Percentiles rank a stretch among this genome's conserved stretches.
These are phyloP conservation scores for Ischnus inquisitorius DNA, from an alignment of 2,888 invertebrate genomes.

Conservation along the genomic window DNA sequence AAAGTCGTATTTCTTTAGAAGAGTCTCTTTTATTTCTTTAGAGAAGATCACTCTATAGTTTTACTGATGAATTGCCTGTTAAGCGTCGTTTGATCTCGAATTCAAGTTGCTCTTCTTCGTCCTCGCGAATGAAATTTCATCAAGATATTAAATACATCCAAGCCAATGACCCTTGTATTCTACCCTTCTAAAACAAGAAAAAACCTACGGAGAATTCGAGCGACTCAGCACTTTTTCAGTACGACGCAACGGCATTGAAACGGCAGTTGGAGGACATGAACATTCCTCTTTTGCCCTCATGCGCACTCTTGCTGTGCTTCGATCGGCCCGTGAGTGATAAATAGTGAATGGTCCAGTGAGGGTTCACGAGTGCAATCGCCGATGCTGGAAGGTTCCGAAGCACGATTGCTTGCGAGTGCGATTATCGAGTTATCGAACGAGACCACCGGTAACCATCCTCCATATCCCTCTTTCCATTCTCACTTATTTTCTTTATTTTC, in stretches of 20 bases:
- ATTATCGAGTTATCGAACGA: constrained; percentile 69
- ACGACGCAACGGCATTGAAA: constrained; percentile 24
- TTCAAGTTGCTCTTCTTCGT: constrained; percentile 63
- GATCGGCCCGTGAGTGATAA: constrained; percentile 49
- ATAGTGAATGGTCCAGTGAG: constrained; percentile 51
- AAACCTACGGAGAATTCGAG: neutral
- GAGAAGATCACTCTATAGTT: no score
- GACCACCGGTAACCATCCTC: constrained; percentile 58
- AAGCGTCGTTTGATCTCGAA: neutral
- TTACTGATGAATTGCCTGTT: no score
- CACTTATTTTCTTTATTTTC: constrained; percentile 32
- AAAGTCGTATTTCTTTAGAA: no score
- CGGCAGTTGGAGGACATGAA: constrained; percentile 49
- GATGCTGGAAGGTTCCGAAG: constrained; percentile 53
- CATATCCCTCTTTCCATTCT: neutral
- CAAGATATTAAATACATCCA: constrained; percentile 52
- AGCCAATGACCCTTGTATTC: constrained; percentile 53
- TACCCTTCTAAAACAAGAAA: constrained; percentile 23
- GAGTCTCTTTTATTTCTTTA: no score
- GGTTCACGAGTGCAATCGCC: constrained; percentile 65
- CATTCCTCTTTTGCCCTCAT: constrained; percentile 57
- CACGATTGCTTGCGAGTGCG: constrained; percentile 66
- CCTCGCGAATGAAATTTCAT: constrained; percentile 68
- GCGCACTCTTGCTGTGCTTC: constrained; percentile 50
- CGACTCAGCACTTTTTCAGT: constrained; percentile 57